Base-by-base conservation (phyloP, 2,797 vertebrate species). In the Cossypha polioptera region DNA sequence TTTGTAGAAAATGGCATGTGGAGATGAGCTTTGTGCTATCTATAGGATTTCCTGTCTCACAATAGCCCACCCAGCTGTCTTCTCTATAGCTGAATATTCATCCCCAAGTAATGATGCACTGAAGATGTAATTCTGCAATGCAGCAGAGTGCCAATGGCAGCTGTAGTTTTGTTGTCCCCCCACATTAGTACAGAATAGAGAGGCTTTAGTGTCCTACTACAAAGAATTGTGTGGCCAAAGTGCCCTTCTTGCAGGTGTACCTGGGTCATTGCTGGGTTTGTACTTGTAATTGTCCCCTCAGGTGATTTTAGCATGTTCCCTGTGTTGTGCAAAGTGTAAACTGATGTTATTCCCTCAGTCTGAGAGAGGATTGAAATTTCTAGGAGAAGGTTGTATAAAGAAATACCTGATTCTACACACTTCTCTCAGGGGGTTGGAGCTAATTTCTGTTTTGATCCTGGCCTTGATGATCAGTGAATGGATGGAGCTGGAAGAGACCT, bases 1-100 rank as follows among this genome's bases (percentile, higher is more conserved):
- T 88, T 68, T 76, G 58, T 51, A 84, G 79, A 65, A 91, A 88
- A 88, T 7, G 61, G 40, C 62, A 73, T 12, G 63, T 83, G 33
- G 77, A 71, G 45, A 86, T 45, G 68, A 38, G 79, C 38, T 83
- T 74, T 83, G 76, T 86, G 88, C 86, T 95, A 86, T 93, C 59
- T 96, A 38, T 90, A 95, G 88, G 58, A 84, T 88, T 95, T 96
- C 77, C 93, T 97, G 92, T 48, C 66, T 81, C 77, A 73, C 92
- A 92, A 73, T 90, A 79, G 71, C 61, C 86, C 63, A 57, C 67
- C 88, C 96, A 96, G 93, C 92, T 95, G 93, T 53, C 83, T 85
- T 81, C 92, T 81, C 17, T 86, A n/a, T 54, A 92, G 88, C 81
- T 73, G 76, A 86, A 43, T 45, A 26, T 68, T 94, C 59, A 75